A percentile compares a stretch with the other conserved stretches of the same genome.
Conservation (phyloP, 1,140 invertebrate species). For the Pseudobourletiella spinata region DNA sequence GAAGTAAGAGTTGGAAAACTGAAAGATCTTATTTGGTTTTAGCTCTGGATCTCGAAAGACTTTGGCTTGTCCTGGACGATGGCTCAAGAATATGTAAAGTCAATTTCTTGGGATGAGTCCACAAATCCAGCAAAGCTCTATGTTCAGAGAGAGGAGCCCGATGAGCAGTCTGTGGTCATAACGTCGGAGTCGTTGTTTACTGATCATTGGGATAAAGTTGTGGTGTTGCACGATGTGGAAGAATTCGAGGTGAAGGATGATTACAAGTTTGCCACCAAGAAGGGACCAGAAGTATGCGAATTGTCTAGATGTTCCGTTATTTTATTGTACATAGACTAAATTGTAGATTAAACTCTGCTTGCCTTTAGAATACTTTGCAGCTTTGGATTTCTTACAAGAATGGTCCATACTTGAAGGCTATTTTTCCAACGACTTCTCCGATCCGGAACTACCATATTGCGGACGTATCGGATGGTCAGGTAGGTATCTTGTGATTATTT, state of each 20-base stretch:
- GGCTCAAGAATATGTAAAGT: constrained; percentile 63
- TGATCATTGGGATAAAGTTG: constrained; percentile 40
- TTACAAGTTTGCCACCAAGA: constrained; percentile 72
- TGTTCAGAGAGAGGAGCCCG: constrained; percentile 58
- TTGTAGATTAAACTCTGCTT: neutral
- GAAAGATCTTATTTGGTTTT: no score
- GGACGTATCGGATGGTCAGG: constrained; percentile 67
- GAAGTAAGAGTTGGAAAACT: no score
- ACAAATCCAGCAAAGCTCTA: constrained; percentile 49
- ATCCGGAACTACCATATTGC: constrained; percentile 67
- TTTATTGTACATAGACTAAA: neutral
- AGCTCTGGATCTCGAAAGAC: constrained; percentile 67
- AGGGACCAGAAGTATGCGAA: constrained; percentile 40
- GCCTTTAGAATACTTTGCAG: constrained; percentile 51
- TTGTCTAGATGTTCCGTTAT: neutral
- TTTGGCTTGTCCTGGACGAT: constrained; percentile 60
- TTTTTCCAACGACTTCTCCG: constrained; percentile 60
- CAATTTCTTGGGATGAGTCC: constrained; percentile 57
- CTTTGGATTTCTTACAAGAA: constrained; percentile 68
- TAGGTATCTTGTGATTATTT: constrained; percentile 37
- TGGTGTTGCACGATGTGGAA: constrained; percentile 58
- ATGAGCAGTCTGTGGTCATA: constrained; percentile 52
- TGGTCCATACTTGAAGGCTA: constrained; percentile 57
- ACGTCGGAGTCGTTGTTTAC: constrained; percentile 45
- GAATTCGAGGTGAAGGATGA: constrained; percentile 74